phyloP scores from a whole-genome alignment of 2,888 invertebrate genomes.

The Allolobophora icterica region DNA sequence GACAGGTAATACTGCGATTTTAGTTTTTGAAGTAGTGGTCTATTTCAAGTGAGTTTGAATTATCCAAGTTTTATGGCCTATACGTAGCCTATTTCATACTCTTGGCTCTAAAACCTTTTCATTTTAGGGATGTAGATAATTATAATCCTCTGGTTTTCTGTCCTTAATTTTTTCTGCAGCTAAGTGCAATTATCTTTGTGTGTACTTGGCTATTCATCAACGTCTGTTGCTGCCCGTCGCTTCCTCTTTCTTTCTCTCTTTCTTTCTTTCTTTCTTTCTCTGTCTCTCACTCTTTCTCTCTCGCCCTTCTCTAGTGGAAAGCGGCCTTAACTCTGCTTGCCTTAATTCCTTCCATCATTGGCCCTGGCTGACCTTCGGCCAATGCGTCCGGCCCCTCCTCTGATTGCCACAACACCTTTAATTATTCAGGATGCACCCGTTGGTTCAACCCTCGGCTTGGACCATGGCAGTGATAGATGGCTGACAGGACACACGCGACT shows the following conservation, averaged over 20 bases:
- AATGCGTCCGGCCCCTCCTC: neutral
- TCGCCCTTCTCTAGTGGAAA: neutral
- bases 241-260: neutral
- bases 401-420: neutral
- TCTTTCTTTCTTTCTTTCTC: neutral
- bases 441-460: neutral
- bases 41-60: no score
- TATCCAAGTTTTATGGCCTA: no score
- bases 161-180: no score
- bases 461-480: slow-evolving; percentile 3
- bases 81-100: no score
- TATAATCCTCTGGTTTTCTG: no score
- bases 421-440: slow-evolving; percentile 5
- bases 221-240: neutral
- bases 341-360: neutral
- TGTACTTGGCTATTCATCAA: no score
- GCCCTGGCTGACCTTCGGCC: neutral
- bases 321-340: neutral
- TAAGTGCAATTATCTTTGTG: no score
- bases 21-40: no score
- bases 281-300: neutral
- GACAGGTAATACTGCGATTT: no score
- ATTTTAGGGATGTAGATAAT: no score
- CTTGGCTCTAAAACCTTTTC: no score
- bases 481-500: neutral